A percentile compares a stretch with the other conserved stretches of the same genome.
Conservation (phyloP, 2,797 vertebrate genomes). For the Potorous gilbertii region DNA sequence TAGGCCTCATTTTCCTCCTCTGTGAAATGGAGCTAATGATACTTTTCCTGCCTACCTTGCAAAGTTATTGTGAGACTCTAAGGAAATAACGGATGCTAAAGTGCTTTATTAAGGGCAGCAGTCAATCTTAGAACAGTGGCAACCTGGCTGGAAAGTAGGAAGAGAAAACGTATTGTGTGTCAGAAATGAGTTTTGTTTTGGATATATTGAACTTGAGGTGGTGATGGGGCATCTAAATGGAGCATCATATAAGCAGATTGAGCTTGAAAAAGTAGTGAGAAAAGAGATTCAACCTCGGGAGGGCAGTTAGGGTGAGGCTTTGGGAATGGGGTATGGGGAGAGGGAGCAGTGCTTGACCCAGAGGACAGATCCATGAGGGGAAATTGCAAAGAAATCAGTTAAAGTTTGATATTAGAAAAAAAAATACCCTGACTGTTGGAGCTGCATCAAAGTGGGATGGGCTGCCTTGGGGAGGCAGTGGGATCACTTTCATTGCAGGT, state of each 20-base stretch:
- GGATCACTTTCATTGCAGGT: background rate
- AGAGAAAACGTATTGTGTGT: background rate
- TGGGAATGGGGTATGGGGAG: background rate
- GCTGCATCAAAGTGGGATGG: background rate
- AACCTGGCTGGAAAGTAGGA: background rate
- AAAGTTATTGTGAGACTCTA: background rate
- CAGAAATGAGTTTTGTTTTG: slow-evolving; percentile 10
- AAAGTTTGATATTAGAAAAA: background rate
- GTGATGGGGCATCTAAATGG: background rate
- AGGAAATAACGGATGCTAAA: background rate
- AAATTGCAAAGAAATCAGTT: background rate
- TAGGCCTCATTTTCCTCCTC: background rate
- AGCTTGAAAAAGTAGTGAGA: background rate
- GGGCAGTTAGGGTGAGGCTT: background rate
- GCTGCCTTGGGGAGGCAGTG: background rate
- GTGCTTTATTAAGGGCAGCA: background rate
- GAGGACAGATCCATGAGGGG: background rate
- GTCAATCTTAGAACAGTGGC: background rate
- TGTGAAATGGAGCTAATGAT: background rate
- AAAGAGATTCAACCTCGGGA: background rate
- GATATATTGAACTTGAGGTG: background rate
- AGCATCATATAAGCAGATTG: background rate
- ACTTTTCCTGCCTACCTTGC: background rate
- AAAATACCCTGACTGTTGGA: background rate
- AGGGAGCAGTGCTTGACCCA: background rate